Conservation (phyloP, 1,140 invertebrate genomes). For the Artemia franciscana region DNA sequence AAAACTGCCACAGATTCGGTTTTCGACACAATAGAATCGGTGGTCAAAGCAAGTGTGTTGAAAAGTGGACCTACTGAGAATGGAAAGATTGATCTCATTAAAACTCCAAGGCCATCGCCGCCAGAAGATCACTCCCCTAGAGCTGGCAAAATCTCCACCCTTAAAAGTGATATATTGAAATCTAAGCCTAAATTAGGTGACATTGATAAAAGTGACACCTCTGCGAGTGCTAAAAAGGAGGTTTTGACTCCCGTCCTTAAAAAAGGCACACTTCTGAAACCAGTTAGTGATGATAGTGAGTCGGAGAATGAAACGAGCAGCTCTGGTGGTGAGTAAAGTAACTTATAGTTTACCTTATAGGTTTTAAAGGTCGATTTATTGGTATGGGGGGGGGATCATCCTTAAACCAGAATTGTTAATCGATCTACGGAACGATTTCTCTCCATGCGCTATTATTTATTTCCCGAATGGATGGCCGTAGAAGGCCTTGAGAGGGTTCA, state of each 20-base stretch:
- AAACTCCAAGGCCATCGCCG: neutral
- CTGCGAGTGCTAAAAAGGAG: neutral
- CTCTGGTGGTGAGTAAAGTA: too few species aligned
- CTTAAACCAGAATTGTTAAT: too few species aligned
- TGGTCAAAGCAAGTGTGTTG: neutral
- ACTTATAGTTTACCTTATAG: too few species aligned
- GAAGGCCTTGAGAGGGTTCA: too few species aligned
- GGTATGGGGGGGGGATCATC: too few species aligned
- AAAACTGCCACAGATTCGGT: too few species aligned
- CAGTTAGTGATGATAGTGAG: neutral
- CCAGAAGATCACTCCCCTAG: neutral
- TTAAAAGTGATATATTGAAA: neutral
- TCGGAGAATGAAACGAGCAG: neutral
- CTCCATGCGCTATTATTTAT: too few species aligned
- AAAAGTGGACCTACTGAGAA: neutral
- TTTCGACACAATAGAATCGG: neutral
- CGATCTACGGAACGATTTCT: too few species aligned
- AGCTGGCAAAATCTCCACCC: neutral
- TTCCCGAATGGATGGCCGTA: too few species aligned
- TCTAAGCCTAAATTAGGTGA: neutral
- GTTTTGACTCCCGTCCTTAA: neutral
- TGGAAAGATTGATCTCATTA: neutral
- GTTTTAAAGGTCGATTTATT: too few species aligned
- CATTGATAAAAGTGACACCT: neutral
- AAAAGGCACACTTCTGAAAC: neutral